A percentile compares a stretch with the other conserved stretches of the same genome.
phyloP scores from a whole-genome alignment of 2,113 vertebrate genomes.

The Lucifuga dentata region DNA sequence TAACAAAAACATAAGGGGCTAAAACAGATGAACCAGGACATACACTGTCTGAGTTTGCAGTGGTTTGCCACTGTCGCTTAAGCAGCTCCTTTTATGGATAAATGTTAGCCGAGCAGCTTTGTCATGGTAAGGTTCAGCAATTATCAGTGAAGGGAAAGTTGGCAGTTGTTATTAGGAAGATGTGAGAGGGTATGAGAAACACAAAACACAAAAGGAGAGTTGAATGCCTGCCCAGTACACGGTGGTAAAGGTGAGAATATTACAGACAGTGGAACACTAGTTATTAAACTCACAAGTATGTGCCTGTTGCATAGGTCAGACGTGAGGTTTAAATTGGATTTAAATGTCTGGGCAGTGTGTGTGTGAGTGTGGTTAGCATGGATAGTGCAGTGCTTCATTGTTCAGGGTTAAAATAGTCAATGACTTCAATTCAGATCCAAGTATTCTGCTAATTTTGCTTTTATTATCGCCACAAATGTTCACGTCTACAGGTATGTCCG shows the following conservation, averaged over 20 bases:
- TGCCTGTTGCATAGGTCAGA: too few species aligned
- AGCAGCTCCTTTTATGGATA: constrained; percentile 71
- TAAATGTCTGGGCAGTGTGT: too few species aligned
- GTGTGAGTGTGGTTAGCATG: too few species aligned
- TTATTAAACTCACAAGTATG: not conserved
- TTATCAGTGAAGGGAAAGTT: constrained; percentile 45
- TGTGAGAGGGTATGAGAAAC: not conserved
- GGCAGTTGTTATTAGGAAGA: constrained; percentile 31
- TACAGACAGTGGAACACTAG: too few species aligned
- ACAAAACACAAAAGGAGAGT: not conserved
- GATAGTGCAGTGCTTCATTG: too few species aligned
- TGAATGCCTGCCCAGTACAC: not conserved
- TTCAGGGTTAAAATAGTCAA: too few species aligned
- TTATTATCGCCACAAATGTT: too few species aligned
- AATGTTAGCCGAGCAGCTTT: constrained; percentile 36
- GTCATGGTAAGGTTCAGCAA: constrained; percentile 43
- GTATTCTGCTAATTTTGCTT: too few species aligned
- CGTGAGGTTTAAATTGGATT: too few species aligned
- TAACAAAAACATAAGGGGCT: not conserved
- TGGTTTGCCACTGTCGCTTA: constrained; percentile 35
- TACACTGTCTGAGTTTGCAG: too few species aligned
- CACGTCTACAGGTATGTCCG: too few species aligned
- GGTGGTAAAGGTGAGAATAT: not conserved
- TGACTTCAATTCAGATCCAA: too few species aligned
- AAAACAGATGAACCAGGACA: not conserved